A percentile compares a stretch with the other conserved stretches of the same genome.
Conservation (phyloP, 2,797 vertebrate genomes). For the Lepus oiostolus region DNA sequence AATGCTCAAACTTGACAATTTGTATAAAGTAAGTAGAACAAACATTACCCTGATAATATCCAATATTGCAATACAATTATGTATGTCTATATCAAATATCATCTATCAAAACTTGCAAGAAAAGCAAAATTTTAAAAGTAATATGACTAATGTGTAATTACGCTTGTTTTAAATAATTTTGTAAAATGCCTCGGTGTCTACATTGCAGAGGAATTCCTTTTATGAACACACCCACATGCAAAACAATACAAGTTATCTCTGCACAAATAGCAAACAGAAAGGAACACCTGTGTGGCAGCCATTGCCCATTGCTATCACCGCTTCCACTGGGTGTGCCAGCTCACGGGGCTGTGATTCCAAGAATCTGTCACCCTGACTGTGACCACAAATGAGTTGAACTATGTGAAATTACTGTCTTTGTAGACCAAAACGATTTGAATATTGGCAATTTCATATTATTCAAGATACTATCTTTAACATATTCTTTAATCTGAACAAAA, state of each 20-base stretch:
- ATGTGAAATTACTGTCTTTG: not conserved
- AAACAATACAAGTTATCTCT: fast-evolving
- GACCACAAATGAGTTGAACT: not conserved
- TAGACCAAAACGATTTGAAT: not conserved
- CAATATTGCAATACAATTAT: not conserved
- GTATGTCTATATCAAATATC: too few species aligned
- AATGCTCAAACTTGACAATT: not conserved
- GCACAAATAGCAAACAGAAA: not conserved
- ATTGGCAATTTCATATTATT: not conserved
- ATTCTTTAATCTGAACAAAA: not conserved
- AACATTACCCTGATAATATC: not conserved
- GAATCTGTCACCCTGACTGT: not conserved
- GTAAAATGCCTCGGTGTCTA: not conserved
- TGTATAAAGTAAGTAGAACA: not conserved
- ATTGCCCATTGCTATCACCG: fast-evolving
- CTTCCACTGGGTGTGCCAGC: not conserved
- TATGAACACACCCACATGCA: not conserved
- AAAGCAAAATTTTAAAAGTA: not conserved
- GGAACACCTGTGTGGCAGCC: fast-evolving
- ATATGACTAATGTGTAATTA: not conserved
- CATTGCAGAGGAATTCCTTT: not conserved
- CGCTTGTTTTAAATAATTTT: constrained; percentile 18
- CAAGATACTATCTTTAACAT: not conserved
- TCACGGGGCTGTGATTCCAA: not conserved
- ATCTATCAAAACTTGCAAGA: not conserved